A percentile compares a stretch with the other conserved stretches of the same genome.
These are phyloP conservation scores for Hirundo rustica DNA, from an alignment of 2,797 vertebrate species.

Conservation along the genomic window DNA sequence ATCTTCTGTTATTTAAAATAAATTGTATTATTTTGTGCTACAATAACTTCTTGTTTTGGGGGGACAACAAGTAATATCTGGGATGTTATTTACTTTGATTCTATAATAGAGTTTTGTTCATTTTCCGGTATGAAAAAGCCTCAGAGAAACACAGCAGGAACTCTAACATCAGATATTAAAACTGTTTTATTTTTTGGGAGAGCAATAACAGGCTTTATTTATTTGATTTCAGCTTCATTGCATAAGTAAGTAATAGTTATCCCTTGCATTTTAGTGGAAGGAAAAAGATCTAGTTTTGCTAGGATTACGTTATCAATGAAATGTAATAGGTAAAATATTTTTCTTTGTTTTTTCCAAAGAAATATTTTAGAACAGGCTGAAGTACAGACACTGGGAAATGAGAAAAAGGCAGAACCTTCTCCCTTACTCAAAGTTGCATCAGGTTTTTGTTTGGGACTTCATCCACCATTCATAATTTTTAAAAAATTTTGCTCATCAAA, in stretches of 20 bases:
- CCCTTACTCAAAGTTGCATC: background rate
- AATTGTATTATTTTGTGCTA: constrained; percentile 1
- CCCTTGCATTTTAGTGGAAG: background rate
- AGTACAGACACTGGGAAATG: background rate
- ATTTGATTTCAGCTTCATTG: background rate
- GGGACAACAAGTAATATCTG: constrained; percentile 5
- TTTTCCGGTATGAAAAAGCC: constrained; percentile 45
- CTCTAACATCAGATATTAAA: constrained; percentile 30
- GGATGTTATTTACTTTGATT: constrained; percentile 58
- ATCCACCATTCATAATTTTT: background rate
- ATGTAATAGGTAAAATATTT: background rate
- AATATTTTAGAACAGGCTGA: background rate
- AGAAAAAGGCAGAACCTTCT: background rate
- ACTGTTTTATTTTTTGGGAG: background rate
- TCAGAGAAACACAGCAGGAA: constrained; percentile 27
- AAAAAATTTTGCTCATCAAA: background rate
- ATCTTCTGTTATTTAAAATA: constrained; percentile 39
- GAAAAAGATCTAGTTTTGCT: background rate
- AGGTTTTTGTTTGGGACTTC: background rate
- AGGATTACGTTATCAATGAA: background rate
- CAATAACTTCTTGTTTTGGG: constrained; percentile 10
- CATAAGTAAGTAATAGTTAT: background rate
- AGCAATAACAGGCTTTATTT: constrained; percentile 15
- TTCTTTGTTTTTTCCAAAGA: background rate
- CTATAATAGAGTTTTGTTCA: constrained; percentile 36